A percentile compares a stretch with the other conserved stretches of the same genome.
Conservation (phyloP, 2,888 invertebrate genomes). For the Rhyacophila evoluta region DNA sequence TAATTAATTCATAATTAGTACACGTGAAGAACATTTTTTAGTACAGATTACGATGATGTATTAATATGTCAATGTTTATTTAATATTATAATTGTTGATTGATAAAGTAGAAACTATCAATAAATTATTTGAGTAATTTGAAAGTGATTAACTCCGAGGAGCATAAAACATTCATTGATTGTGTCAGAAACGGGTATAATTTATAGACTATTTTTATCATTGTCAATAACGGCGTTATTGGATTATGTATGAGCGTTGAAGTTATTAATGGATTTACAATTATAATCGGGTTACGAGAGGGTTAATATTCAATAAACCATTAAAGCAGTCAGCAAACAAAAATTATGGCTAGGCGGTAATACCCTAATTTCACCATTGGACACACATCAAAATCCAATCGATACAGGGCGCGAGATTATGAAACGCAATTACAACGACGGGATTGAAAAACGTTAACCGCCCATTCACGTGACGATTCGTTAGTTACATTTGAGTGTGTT, state of each 20-base stretch:
- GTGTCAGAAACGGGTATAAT: too few species aligned
- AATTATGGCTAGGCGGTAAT: not conserved
- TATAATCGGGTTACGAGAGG: not conserved
- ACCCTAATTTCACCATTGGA: not conserved
- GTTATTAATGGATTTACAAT: not conserved
- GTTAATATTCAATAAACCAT: not conserved
- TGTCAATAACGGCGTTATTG: too few species aligned
- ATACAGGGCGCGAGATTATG: not conserved
- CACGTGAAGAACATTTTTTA: too few species aligned
- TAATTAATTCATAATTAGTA: too few species aligned
- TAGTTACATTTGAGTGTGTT: not conserved
- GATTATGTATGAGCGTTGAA: not conserved
- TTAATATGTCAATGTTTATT: too few species aligned
- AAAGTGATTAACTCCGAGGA: too few species aligned
- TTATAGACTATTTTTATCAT: too few species aligned
- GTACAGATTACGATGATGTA: too few species aligned
- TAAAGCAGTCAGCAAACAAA: not conserved
- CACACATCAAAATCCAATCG: not conserved
- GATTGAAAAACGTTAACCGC: not conserved
- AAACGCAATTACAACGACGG: not conserved
- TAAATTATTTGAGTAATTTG: too few species aligned
- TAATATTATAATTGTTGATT: too few species aligned
- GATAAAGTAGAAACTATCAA: too few species aligned
- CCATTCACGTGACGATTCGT: not conserved
- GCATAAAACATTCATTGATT: too few species aligned